Evolutionary conservation across 2,888 invertebrate genomes (phyloP).

Genomic region (Leptothorax acervorum): DNA sequence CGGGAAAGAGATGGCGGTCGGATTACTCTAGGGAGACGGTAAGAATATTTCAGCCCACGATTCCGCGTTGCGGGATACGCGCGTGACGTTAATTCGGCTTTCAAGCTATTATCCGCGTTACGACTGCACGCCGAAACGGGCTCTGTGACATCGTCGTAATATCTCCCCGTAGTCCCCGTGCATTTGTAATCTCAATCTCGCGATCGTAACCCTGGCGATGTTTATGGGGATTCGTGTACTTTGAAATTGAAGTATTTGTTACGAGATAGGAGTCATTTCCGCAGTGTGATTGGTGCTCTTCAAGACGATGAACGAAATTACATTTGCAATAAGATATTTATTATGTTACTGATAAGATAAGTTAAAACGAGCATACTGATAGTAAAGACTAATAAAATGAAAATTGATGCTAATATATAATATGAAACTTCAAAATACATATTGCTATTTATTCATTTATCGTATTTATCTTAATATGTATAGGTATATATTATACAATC

Average conservation of each 20-base stretch:
- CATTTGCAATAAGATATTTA: slow-evolving; percentile 18
- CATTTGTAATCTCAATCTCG: slow-evolving; percentile 45
- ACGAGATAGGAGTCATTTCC: slow-evolving; percentile 21
- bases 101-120: slow-evolving; percentile 34
- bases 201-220: slow-evolving; percentile 37
- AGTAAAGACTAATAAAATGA: not conserved
- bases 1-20: slow-evolving; percentile 32
- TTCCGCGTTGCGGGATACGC: slow-evolving; percentile 32
- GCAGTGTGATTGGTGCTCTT: not conserved
- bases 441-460: not conserved
- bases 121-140: slow-evolving; percentile 32
- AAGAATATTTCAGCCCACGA: slow-evolving; percentile 40
- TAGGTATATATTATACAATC: not conserved
- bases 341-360: not conserved
- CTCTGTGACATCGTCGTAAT: slow-evolving; percentile 39
- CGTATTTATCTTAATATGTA: not conserved
- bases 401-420: not conserved
- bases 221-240: slow-evolving; percentile 27
- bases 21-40: slow-evolving; percentile 42
- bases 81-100: slow-evolving; percentile 52
- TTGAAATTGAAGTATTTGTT: slow-evolving; percentile 43
- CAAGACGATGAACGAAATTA: not conserved
- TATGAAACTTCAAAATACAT: not conserved
- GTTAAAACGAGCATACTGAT: not conserved
- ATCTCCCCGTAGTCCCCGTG: slow-evolving; percentile 11